Evolutionary conservation across 2,113 vertebrate genomes (phyloP), one percentile per base, ranked within the genome.

Genomic region (Nansenia antarctica): DNA sequence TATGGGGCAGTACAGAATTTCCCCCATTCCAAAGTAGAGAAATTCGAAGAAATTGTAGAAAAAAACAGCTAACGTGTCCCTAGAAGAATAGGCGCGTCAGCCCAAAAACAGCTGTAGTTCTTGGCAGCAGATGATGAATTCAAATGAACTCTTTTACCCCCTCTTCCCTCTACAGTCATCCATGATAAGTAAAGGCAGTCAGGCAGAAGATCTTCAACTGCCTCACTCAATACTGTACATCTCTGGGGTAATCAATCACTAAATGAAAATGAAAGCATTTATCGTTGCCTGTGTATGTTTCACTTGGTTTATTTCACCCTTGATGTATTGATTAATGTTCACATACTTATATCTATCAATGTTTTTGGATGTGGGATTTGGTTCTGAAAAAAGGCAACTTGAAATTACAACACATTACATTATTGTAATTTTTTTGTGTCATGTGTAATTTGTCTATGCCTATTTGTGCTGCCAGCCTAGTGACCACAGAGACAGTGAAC

Each of bases 81-180:
- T 42, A 18, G 20, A 37, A 58, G 55, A 69, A 59, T 37, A n/a
- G 18, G 52, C 8, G 37, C 37, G 42, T 62, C 58, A 22, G 5
- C n/a, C 11, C 26, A 65, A 69, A 54, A 59, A 55, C 37, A 49
- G 64, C 52, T 49, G n/a, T 54, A 63, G 22, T 52, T 66, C 37
- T 29, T 70, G 22, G 37, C 37, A 72, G 53, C 63, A 49, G 39
- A 27, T 34, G 39, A 60, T 61, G 42, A 62, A 65, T 72, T 42
- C 37, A 65, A 34, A 72, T 34, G 11, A 61, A 45, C 12, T 15
- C 45, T 67, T 53, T 53, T 24, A 30, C 15, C 42, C 27, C n/a
- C 62, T 57, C 15, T 3, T 32, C 27, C 47, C 18, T 63, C 65
- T 8, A 62, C 27, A 37, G 0, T 34, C 22, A 18, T 24, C 15